Base-by-base conservation (phyloP, 2,888 invertebrate genomes). In the Anoncus sp. region DNA sequence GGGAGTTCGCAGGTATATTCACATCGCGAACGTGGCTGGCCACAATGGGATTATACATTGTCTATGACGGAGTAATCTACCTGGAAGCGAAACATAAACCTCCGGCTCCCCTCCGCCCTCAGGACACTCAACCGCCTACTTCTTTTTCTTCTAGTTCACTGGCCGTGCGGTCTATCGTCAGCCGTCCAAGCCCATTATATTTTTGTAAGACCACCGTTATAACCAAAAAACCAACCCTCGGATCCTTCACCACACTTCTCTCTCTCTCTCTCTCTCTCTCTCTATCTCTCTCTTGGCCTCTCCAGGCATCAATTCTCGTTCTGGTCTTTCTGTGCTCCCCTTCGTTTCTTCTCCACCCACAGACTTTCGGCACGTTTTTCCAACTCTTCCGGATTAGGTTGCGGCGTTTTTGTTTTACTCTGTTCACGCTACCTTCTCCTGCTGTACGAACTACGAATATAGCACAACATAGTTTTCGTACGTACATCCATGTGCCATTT, bases 1-100 rank as follows among this genome's bases (percentile, higher is more conserved):
- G 63, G 69, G 70, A 71, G 45, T 53, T 65, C 62, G 27, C 18
- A 22, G 70, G 71, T 66, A 62, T 72, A 63, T 72, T 72, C 67
- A 55, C 47, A 49, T 79, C 80, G 63, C 60, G 75, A 84, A 84
- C 85, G 83, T 84, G 85, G 82, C 85, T 81, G 38, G 63, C 66
- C 73, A 82, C 84, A 84, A 83, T 82, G 72, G 80, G 84, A 85
- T 86, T 82, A 85, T 78, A 80, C 81, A 67, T 72, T 80, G 75
- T 63, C 77, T 70, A 70, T 76, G 81, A 80, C 78, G 60, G 81
- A 81, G 77, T 78, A 82, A 83, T 83, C 81, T 82, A 78, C 81
- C 82, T 77, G 75, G 71, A 67, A 67, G 51, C 75, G 79, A 75
- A 81, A 82, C 81, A 79, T 71, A 75, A 77, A 72, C 63, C 60